Conservation (phyloP, 2,113 vertebrate genomes). For the Neotoma lepida region DNA sequence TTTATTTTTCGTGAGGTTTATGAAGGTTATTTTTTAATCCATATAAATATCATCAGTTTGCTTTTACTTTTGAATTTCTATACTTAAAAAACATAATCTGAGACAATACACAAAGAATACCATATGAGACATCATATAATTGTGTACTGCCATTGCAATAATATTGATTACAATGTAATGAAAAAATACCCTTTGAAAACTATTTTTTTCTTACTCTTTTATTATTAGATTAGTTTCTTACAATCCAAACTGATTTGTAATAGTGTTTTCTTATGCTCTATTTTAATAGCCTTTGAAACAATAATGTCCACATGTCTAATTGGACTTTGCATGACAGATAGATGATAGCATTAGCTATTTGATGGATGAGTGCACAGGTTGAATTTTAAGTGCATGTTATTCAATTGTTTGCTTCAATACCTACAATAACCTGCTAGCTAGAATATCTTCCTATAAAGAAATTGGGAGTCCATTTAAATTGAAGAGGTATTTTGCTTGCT, state of each 20-base stretch:
- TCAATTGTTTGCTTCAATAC: not conserved
- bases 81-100: not conserved
- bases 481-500: not conserved
- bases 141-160: not conserved
- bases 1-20: no score
- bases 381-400: not conserved
- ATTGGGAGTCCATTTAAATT: not conserved
- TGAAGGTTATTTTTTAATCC: not conserved
- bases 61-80: not conserved
- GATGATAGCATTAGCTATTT: not conserved
- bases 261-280: not conserved
- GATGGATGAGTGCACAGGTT: not conserved
- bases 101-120: not conserved
- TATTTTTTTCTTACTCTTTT: not conserved
- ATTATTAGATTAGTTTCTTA: not conserved
- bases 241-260: not conserved
- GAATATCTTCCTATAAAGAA: not conserved
- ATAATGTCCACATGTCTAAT: not conserved
- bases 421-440: not conserved
- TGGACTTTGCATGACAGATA: not conserved
- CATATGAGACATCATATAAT: no score
- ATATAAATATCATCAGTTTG: no score
- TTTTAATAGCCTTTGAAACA: not conserved
- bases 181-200: not conserved
- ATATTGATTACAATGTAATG: no score